A percentile compares a stretch with the other conserved stretches of the same genome.
These are phyloP conservation scores for Larimichthys polyactis DNA, from an alignment of 2,113 vertebrate genomes.

Conservation along the genomic window DNA sequence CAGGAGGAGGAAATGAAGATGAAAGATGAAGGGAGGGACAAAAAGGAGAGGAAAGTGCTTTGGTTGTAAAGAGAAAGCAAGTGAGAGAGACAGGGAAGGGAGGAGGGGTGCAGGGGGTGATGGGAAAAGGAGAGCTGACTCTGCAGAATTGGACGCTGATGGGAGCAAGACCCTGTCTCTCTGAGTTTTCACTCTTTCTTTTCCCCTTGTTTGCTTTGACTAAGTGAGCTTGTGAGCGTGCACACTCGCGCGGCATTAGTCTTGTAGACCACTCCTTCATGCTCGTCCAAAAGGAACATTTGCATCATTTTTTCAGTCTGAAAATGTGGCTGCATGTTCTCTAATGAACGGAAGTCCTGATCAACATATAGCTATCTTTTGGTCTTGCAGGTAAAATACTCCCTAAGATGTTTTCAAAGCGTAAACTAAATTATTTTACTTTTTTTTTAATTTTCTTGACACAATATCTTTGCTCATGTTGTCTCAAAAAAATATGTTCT, in stretches of 20 bases:
- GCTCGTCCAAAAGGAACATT: constrained; percentile 29
- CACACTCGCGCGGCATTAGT: constrained; percentile 13
- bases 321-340: neutral
- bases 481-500: neutral
- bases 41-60: constrained; percentile 50
- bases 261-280: neutral
- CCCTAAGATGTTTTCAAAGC: neutral
- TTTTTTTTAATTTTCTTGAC: neutral
- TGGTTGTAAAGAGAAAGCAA: constrained; percentile 59
- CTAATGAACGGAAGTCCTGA: neutral
- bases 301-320: neutral
- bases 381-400: no score
- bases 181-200: neutral
- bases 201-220: constrained; percentile 16
- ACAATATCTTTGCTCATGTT: no score
- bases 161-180: constrained; percentile 68
- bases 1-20: constrained; percentile 30
- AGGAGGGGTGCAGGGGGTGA: constrained; percentile 34
- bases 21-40: constrained; percentile 49
- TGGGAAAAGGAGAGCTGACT: constrained; percentile 71
- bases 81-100: constrained; percentile 19
- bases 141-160: constrained; percentile 68
- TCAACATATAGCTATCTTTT: neutral
- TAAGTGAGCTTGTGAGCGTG: constrained; percentile 16
- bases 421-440: neutral